Conservation (phyloP, 2,113 vertebrate species). For the Oenanthe melanoleuca region DNA sequence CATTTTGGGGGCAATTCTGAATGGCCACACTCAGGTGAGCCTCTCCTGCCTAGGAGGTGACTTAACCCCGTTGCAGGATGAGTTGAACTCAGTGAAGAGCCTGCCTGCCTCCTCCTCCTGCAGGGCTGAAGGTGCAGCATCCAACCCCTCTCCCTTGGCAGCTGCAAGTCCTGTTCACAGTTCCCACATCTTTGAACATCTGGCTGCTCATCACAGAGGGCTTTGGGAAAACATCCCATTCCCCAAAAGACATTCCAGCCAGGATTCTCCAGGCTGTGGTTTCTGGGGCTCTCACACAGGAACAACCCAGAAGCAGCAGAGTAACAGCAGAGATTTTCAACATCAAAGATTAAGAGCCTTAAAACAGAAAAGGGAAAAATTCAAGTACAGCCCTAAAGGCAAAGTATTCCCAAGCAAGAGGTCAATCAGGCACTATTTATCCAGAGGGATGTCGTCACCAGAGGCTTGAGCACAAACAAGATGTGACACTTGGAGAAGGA, state of each 20-base stretch:
- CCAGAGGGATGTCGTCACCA: neutral
- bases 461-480: constrained; percentile 26
- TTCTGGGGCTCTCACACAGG: neutral
- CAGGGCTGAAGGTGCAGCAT: neutral
- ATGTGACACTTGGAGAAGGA: constrained; percentile 45
- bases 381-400: neutral
- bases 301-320: neutral
- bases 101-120: neutral
- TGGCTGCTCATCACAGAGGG: neutral
- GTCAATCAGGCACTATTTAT: constrained; percentile 41
- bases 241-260: fast-evolving
- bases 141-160: neutral
- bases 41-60: neutral
- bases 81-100: neutral
- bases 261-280: neutral
- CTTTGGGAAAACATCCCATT: neutral
- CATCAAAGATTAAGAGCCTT: neutral
- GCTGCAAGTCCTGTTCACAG: neutral
- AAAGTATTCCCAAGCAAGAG: constrained; percentile 1
- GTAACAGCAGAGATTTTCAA: neutral
- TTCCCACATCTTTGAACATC: neutral
- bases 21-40: neutral
- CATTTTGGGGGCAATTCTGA: neutral
- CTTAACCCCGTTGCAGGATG: neutral
- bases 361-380: neutral